Base-by-base conservation (phyloP, 2,113 vertebrate genomes). In the Nanger granti region DNA sequence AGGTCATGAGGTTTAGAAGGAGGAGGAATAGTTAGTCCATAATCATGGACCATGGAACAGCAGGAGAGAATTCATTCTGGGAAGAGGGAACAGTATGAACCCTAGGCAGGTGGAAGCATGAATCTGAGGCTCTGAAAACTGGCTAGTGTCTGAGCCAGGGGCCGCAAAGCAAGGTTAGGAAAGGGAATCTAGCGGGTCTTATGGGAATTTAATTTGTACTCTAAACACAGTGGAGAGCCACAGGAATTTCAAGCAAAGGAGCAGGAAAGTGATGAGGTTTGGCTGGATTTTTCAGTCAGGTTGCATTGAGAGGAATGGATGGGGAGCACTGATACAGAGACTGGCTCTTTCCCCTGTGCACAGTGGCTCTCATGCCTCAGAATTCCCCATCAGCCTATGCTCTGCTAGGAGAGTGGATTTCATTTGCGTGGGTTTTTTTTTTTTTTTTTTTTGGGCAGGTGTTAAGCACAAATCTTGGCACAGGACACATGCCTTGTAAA, bases 381-480 rank as follows among this genome's bases (percentile, higher is more conserved):
- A 2, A 2, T 20, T 37, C 18, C 10, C 28, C 12, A 2, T 80
- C 22, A 49, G 49, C 29, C 0, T 10, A 1, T 12, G 17, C 47
- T 24, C 3, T 22, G 26, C n/a, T 62, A 37, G 59, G n/a, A 59
- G 14, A 15, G 12, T n/a, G 54, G 62, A 24, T 49, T 89, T 47
- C 55, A 84, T n/a, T 44, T 87, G 13, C 29, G 37, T 73, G 18
- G 29, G 49, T 52, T 52, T n/a, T n/a, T 3, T n/a, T n/a, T 37
- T 22, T 73, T 76, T 4, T n/a, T 18, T 41, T 93, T 62, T 73
- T 31, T 76, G 54, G 29, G 20, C 4, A 85, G 28, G 8, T 52
- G 12, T 76, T 60, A 59, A 85, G 41, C 15, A 34, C 18, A 41
- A 60, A 94, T 26, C 15, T 49, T 5, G 80, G 55, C 47, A 87